Percentiles rank a stretch among this genome's conserved stretches.
phyloP scores from a whole-genome alignment of 2,113 vertebrate species.

The Melanotaenia duboulayi region DNA sequence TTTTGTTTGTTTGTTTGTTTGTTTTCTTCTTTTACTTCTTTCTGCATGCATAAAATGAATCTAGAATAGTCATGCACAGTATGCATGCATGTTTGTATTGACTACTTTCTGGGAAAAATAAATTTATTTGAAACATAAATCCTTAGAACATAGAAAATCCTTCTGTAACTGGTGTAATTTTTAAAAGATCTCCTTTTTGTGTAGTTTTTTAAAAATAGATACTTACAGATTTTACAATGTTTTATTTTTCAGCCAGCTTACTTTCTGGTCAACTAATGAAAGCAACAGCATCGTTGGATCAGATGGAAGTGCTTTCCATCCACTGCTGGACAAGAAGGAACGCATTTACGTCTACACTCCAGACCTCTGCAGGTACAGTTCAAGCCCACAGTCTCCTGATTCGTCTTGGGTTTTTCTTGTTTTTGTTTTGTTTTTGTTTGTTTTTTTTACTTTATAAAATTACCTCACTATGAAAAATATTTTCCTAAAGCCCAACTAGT shows the following conservation, averaged over 20 bases:
- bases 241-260: constrained; percentile 74
- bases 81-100: not conserved
- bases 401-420: not conserved
- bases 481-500: no score
- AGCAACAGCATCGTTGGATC: constrained; percentile 96
- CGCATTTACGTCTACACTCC: constrained; percentile 89
- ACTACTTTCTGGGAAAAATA: no score
- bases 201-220: no score
- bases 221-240: not conserved
- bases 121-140: no score
- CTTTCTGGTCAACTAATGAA: constrained; percentile 86
- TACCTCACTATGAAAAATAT: no score
- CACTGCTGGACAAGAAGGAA: constrained; percentile 88
- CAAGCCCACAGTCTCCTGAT: not conserved
- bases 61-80: not conserved
- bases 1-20: not conserved
- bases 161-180: no score
- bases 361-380: constrained; percentile 92
- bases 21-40: not conserved
- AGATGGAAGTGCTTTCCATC: constrained; percentile 93
- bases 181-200: no score
- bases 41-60: not conserved
- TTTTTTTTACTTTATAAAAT: not conserved
- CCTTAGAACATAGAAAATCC: no score
- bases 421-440: not conserved